Evolutionary conservation across 1,140 invertebrate species (phyloP).

Genomic region (Papilio aristodemus): DNA sequence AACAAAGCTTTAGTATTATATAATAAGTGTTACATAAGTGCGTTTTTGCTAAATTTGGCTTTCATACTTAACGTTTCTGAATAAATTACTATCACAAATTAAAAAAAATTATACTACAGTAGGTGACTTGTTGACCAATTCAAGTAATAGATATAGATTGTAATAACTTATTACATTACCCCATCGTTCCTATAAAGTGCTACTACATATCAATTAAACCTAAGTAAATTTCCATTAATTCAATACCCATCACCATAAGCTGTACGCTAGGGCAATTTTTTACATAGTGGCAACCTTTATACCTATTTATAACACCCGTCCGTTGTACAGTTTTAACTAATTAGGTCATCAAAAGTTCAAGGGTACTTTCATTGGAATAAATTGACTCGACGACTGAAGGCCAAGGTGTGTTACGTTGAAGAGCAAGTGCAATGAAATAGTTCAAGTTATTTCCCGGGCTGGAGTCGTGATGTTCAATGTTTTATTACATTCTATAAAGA

Average conservation of each 20-base stretch:
- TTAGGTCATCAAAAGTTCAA: conserved; percentile 6
- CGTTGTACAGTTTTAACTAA: conserved; percentile 6
- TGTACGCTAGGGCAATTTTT: neutral
- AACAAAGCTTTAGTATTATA: no score
- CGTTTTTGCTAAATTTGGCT: no score
- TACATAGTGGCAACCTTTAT: neutral
- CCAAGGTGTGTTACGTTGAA: neutral
- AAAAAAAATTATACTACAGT: neutral
- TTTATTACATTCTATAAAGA: neutral
- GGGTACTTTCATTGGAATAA: neutral
- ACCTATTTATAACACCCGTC: conserved; percentile 15
- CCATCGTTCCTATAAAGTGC: neutral
- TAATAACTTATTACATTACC: neutral
- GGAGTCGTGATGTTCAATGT: neutral
- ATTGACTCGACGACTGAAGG: neutral
- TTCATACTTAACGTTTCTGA: neutral
- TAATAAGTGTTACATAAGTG: neutral
- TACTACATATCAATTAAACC: neutral
- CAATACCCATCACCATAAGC: neutral
- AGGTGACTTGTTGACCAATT: neutral
- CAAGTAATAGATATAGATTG: neutral
- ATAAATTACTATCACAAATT: no score
- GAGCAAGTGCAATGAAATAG: neutral
- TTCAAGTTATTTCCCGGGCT: neutral
- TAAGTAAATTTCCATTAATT: neutral